A percentile compares a stretch with the other conserved stretches of the same genome.
Conservation (phyloP, 2,888 invertebrate genomes). For the Drosophila nr. perissopoda region DNA sequence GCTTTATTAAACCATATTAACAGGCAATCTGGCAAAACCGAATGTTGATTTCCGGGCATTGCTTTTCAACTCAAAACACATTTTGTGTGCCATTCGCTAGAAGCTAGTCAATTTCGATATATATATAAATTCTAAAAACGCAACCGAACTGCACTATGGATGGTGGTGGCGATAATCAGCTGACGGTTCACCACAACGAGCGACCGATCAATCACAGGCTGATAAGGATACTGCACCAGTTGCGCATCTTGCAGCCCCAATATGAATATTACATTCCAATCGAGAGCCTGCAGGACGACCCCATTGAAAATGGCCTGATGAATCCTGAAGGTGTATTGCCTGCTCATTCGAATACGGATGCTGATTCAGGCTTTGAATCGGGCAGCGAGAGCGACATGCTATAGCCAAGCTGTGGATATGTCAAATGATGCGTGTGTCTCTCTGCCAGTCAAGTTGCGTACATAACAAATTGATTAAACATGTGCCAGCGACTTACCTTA, state of each 20-base stretch:
- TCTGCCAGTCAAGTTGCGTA: slow-evolving; percentile 27
- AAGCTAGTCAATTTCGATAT: slow-evolving; percentile 2
- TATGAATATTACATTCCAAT: background rate
- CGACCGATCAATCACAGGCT: slow-evolving; percentile 33
- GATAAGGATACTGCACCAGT: slow-evolving; percentile 27
- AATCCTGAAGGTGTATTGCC: background rate
- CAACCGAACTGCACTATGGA: slow-evolving; percentile 49
- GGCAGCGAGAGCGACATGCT: slow-evolving; percentile 61
- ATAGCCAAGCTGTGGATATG: slow-evolving; percentile 13
- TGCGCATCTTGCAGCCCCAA: slow-evolving; percentile 21
- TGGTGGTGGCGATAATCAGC: slow-evolving; percentile 72
- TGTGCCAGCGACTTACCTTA: slow-evolving; percentile 14
- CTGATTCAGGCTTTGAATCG: slow-evolving; percentile 72
- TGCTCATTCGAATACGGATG: slow-evolving; percentile 1
- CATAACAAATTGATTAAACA: slow-evolving; percentile 46
- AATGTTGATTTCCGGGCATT: slow-evolving; percentile 38
- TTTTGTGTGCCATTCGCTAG: slow-evolving; percentile 10
- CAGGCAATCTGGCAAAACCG: slow-evolving; percentile 42
- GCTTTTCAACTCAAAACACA: slow-evolving; percentile 2
- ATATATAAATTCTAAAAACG: slow-evolving; percentile 9
- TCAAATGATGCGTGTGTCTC: background rate
- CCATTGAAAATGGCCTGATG: background rate
- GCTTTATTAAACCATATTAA: slow-evolving; percentile 57
- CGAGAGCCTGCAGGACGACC: background rate
- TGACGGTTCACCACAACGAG: slow-evolving; percentile 20